Percentiles rank a stretch among this genome's conserved stretches.
phyloP scores from a whole-genome alignment of 2,888 invertebrate genomes.

The Chrysina gloriosa region DNA sequence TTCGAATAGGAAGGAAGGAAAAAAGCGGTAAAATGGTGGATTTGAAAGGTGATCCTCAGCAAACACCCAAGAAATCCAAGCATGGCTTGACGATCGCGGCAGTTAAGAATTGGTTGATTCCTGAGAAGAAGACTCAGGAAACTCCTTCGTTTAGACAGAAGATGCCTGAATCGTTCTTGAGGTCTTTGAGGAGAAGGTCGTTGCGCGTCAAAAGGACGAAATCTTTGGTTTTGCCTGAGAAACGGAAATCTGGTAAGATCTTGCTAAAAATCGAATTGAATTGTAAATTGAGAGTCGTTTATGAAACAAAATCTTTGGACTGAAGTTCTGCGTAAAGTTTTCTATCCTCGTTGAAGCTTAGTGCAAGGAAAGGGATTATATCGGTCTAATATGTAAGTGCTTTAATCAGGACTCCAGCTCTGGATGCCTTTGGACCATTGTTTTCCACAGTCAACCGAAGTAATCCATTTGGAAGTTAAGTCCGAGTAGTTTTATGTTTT shows the following conservation, averaged over 20 bases:
- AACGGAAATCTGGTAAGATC: constrained; percentile 83
- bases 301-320: too few species aligned
- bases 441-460: too few species aligned
- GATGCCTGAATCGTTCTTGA: constrained; percentile 80
- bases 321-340: too few species aligned
- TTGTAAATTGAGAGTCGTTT: too few species aligned
- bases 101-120: constrained; percentile 81
- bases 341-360: too few species aligned
- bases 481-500: too few species aligned
- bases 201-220: constrained; percentile 80
- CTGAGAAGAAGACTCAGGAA: constrained; percentile 57
- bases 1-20: background rate
- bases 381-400: too few species aligned
- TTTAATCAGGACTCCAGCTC: too few species aligned
- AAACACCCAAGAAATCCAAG: constrained; percentile 61
- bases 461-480: too few species aligned
- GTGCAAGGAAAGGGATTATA: too few species aligned
- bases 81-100: constrained; percentile 71
- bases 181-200: constrained; percentile 78
- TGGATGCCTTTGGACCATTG: too few species aligned
- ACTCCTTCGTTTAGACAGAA: constrained; percentile 65
- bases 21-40: constrained; percentile 60
- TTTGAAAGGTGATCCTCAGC: constrained; percentile 59
- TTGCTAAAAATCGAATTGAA: too few species aligned
- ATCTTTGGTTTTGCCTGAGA: constrained; percentile 79